Base-by-base conservation (phyloP, 2,888 invertebrate genomes). In the Lamproptera curius region DNA sequence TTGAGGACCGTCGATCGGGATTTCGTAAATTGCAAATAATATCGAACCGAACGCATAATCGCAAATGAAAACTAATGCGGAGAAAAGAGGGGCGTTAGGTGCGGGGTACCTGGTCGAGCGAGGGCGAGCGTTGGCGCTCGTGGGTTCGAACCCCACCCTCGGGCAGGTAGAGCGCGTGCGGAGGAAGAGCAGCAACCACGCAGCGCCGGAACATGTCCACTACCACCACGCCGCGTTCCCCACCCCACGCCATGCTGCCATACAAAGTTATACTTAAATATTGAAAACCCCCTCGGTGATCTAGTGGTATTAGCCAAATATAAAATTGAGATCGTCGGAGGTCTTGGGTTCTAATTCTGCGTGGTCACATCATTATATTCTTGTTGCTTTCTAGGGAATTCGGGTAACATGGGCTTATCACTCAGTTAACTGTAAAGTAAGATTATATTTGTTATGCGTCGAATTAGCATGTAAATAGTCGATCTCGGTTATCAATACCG, bases 191-290 rank as follows among this genome's bases (percentile, higher is more conserved):
- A 60, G 95, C 89, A 70, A 98, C 91, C 79, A 95, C 94, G 57
- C 92, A 91, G 88, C 95, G 96, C 84, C 97, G 97, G 74, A 95
- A 91, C 81, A 96, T 93, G 90, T 99, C 99, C 73, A 97, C 92
- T 83, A 99, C 93, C 76, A 97, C 97, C 77, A 99, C 90, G 65
- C 98, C 98, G 66, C 95, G 94, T 88, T 98, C 98, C 78, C 97
- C 98, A 68, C 98, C 98, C 90, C 97, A 98, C 69, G 97, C 96
- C 93, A 99, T 92, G 76, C 98, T 98, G 86, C n/a, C n/a, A n/a
- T n/a, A n/a, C n/a, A n/a, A n/a, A n/a, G n/a, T n/a, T n/a, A n/a
- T n/a, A n/a, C n/a, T n/a, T n/a, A n/a, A n/a, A n/a, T n/a, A n/a
- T n/a, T n/a, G n/a, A n/a, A n/a, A n/a, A n/a, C n/a, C n/a, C n/a